Evolutionary conservation across 2,888 invertebrate species (phyloP), one percentile per base, ranked within the genome.

Genomic region (Eremobia ochroleuca): DNA sequence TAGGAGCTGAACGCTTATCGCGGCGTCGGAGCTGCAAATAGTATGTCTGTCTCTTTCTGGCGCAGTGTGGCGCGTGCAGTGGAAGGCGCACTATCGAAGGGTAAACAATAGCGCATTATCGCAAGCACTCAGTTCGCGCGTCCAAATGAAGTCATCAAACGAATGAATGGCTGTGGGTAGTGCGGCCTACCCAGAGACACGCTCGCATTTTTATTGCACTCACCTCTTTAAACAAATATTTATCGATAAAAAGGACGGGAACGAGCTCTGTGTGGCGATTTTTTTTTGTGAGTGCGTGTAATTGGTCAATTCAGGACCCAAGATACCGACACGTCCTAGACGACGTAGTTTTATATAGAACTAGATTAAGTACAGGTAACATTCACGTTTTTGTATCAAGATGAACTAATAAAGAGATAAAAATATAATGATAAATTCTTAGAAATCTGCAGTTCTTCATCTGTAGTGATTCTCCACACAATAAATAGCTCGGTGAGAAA

Each of bases 21-120:
- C 85, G 89, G 81, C 85, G 92, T 84, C 87, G 94, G 92, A 88
- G 93, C 91, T 87, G 91, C 83, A 92, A 85, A 90, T 88, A 77
- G 74, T 93, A 81, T 92, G 82, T 91, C 90, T 89, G 87, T 97
- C 97, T 94, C 95, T 93, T 82, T 96, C 94, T 91, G 71, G 88
- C 95, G 93, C 93, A 91, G 94, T 92, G 93, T 93, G 92, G 94
- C 96, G 95, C 96, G 96, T 96, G 96, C 95, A 96, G 92, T 94
- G 92, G 92, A 93, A 93, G 93, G 94, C 95, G 94, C 96, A 97
- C 96, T 97, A 96, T 96, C 95, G 95, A 95, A 96, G 95, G 96
- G 96, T 96, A 96, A 97, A 97, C 97, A 97, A 97, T 96, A 96
- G 96, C 95, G 94, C 96, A 97, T 96, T 96, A 96, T 96, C 95